Evolutionary conservation across 2,113 vertebrate species (phyloP), one percentile per base, ranked within the genome.

Genomic region (Genyomyrus donnyi): DNA sequence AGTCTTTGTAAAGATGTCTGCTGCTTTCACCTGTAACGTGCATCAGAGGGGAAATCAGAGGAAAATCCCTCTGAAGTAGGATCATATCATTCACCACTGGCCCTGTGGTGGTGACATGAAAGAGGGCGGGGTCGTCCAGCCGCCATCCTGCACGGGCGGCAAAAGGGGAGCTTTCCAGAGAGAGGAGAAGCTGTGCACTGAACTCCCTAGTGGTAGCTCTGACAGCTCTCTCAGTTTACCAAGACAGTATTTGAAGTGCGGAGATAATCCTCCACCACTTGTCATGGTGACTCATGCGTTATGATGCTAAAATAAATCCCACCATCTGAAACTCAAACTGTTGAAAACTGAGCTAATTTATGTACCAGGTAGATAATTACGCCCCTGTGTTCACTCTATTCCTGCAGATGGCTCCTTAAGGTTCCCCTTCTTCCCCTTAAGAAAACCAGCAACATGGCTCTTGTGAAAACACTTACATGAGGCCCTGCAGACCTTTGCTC

Each of bases 21-120:
- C 58, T 92, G 90, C 66, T 85, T 48, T 85, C 89, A 74, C 91
- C 5, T 17, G 88, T 91, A 90, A 53, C 85, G 53, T 91, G 80
- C 90, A 89, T 93, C 91, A 90, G 90, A 90, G 90, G 90, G 92
- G 90, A n/a, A n/a, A n/a, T n/a, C n/a, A n/a, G n/a, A 45, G 42
- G 93, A 80, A 92, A 66, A 27, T 66, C 90, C 88, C 92, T 90
- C 92, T 93, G 94, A 94, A 93, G 92, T 90, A 90, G 90, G 91
- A 93, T 94, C 94, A 95, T 93, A 92, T 92, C 91, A 91, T 93
- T 93, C 91, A 92, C 91, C 90, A 89, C 88, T 39, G 39, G 39
- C 39, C 3, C 39, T 3, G 39, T 0, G 39, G 39, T 42, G 39
- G 39, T 42, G 92, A 49, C 58, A 42, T 92, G 91, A 90, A 89